Base-by-base conservation (phyloP, 1,140 invertebrate genomes). In the Scaptomyza graminum region DNA sequence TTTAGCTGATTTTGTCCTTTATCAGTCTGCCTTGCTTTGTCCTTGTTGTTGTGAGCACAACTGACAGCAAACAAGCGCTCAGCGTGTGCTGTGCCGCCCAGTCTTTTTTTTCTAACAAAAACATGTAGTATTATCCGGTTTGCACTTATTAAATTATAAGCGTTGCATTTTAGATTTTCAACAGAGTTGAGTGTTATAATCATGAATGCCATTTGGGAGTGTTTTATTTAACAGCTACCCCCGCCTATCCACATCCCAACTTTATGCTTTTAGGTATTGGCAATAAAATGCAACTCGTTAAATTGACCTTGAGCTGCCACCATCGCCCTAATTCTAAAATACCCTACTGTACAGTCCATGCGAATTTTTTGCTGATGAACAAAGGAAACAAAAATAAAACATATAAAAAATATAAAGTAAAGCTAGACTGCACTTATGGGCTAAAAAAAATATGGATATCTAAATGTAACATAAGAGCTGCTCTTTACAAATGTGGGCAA, bases 401-500 rank as follows among this genome's bases (percentile, higher is more conserved):
- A 56, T n/a, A 11, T 25, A 31, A 46, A 57, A 66, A 59, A 5
- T 37, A 28, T 15, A 2, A 52, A 25, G 16, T 52, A 76, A 59
- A 76, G 60, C 51, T 73, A 65, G 65, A 76, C 76, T 82, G 79
- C 79, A 87, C 82, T 82, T 87, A 82, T 73, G 74, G 71, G 82
- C 82, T 89, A 82, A 88, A 89, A 79, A 89, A 88, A 80, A 88
- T n/a, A 88, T 89, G 83, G 84, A 89, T 89, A 89, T 83, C 83
- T 88, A 84, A 89, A 89, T 88, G 84, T 74, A 71, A 75, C 75
- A 60, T 66, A 78, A 87, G 72, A 63, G 57, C 64, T 18, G 56
- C 13, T 43, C 47, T 16, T 12, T 22, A 9, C 18, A 57, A 56
- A 49, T 57, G 52, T 12, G 31, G 54, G 47, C 54, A 37, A 59